A percentile compares a stretch with the other conserved stretches of the same genome.
phyloP scores from a whole-genome alignment of 2,888 invertebrate genomes.

The Gisinianus flammeolus region DNA sequence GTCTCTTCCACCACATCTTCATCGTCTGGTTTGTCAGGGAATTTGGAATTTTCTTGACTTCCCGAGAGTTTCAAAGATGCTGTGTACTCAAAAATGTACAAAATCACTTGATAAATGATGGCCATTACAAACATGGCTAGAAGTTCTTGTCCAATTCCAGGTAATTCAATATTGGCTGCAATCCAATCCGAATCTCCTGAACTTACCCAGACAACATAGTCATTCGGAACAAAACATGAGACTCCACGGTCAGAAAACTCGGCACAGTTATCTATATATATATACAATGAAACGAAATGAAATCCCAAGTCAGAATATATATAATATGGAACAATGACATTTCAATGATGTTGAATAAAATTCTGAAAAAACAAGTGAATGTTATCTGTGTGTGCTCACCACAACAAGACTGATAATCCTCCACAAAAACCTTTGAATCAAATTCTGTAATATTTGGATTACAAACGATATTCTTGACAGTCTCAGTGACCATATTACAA shows the following conservation, averaged over 20 bases:
- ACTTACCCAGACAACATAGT: conserved; percentile 51
- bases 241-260: conserved; percentile 38
- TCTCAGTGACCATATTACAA: conserved; percentile 50
- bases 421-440: conserved; percentile 43
- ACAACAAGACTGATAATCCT: conserved; percentile 37
- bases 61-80: conserved; percentile 6
- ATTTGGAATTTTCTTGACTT: conserved; percentile 10
- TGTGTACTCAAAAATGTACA: conserved; percentile 47
- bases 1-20: conserved; percentile 47
- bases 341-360: no score
- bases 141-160: conserved; percentile 54
- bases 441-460: conserved; percentile 47
- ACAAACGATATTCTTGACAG: conserved; percentile 52
- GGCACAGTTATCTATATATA: conserved; percentile 38
- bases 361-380: no score
- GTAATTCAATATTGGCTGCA: conserved; percentile 45
- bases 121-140: conserved; percentile 49
- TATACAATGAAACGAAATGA: background rate
- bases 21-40: conserved; percentile 37
- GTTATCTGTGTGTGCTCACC: conserved; percentile 24
- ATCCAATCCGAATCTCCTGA: conserved; percentile 49
- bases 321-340: background rate
- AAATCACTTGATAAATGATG: conserved; percentile 43
- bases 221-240: conserved; percentile 45
- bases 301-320: background rate